A percentile compares a stretch with the other conserved stretches of the same genome.
Conservation (phyloP, 2,888 invertebrate genomes). For the Mythimna ferrago region DNA sequence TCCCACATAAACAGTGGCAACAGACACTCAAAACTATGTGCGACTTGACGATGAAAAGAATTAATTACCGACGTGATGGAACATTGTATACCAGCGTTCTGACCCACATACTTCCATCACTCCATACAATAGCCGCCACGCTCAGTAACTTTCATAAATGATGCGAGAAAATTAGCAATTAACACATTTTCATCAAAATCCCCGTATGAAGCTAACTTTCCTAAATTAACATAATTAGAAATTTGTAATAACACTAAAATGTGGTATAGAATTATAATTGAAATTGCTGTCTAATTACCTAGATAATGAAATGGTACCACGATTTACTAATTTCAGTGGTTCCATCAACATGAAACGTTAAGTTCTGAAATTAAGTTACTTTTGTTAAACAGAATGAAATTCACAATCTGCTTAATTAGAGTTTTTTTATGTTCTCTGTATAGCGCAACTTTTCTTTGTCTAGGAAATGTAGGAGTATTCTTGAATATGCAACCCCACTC, state of each 20-base stretch:
- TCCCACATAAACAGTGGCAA: not conserved
- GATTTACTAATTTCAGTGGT: constrained; percentile 15
- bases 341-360: constrained; percentile 7
- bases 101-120: constrained; percentile 44
- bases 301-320: constrained; percentile 3
- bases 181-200: constrained; percentile 35
- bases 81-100: constrained; percentile 38
- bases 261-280: not conserved
- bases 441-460: constrained; percentile 20
- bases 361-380: not conserved
- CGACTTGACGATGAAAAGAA: constrained; percentile 52
- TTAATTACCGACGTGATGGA: constrained; percentile 49
- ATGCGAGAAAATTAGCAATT: constrained; percentile 50
- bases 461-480: not conserved
- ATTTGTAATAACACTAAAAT: constrained; percentile 6
- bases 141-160: constrained; percentile 46
- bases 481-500: not conserved
- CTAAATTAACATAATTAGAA: constrained; percentile 5
- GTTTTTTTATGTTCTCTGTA: constrained; percentile 3
- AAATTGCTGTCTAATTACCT: constrained; percentile 8
- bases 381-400: constrained; percentile 25
- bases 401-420: constrained; percentile 20
- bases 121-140: constrained; percentile 48
- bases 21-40: constrained; percentile 30
- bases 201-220: constrained; percentile 12